These are phyloP conservation scores for Apamea anceps DNA, from an alignment of 2,888 invertebrate species.

Conservation along the genomic window DNA sequence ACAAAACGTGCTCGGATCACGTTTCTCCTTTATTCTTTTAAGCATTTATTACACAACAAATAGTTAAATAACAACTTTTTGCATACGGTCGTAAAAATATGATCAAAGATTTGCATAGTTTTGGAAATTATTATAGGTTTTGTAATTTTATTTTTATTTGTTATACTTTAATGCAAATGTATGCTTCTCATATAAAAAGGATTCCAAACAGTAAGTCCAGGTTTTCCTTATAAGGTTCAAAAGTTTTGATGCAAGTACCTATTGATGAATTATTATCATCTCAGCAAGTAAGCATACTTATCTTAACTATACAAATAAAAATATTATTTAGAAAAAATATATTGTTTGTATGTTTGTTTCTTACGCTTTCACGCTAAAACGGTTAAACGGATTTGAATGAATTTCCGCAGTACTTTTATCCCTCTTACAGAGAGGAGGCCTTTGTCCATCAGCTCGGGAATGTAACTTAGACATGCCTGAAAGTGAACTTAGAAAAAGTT, in stretches of 20 bases:
- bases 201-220: no score
- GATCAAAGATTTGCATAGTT: slow-evolving; percentile 9
- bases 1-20: slow-evolving; percentile 35
- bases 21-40: slow-evolving; percentile 6
- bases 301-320: not conserved
- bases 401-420: not conserved
- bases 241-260: not conserved
- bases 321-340: not conserved
- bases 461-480: no score
- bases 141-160: not conserved
- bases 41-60: not conserved
- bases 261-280: not conserved
- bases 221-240: no score
- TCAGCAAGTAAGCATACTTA: not conserved
- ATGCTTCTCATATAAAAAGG: no score
- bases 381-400: not conserved
- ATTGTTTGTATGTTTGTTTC: not conserved
- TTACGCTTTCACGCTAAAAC: not conserved
- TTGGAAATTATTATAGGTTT: not conserved
- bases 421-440: not conserved
- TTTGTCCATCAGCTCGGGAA: not conserved
- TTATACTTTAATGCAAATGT: not conserved
- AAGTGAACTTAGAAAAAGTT: no score
- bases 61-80: slow-evolving; percentile 41
- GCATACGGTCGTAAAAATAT: slow-evolving; percentile 26